Base-by-base conservation (phyloP, 2,888 invertebrate species). In the Orgyia antiqua region DNA sequence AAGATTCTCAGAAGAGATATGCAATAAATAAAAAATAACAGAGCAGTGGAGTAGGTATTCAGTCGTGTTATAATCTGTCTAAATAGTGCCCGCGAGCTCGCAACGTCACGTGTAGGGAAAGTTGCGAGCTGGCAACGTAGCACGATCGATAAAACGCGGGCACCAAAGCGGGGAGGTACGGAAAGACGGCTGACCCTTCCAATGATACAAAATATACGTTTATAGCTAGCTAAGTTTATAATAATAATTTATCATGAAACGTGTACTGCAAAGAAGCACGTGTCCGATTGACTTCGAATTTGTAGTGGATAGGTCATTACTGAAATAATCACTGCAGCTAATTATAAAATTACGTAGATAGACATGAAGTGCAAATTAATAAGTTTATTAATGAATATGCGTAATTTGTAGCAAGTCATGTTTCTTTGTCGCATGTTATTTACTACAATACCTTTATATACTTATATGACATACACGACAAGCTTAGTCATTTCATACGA, bases 21-120 rank as follows among this genome's bases (percentile, higher is more conserved):
- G 66, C 68, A 74, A 76, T 72, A 76, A 76, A 75, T 76, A 68
- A 63, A n/a, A 56, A 63, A 70, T 57, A 23, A 23, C 20, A 50
- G 30, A 48, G 39, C 39, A 51, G n/a, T n/a, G n/a, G n/a, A n/a
- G n/a, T n/a, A n/a, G n/a, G n/a, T n/a, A n/a, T 51, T 39, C 38
- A 28, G 37, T 47, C 42, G 47, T 45, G 55, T 45, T 51, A 58
- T 54, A 56, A 59, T 59, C 49, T 55, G 55, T 58, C 64, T 62
- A 66, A 69, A 70, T 69, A 70, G 64, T 52, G 51, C 48, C 34
- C 28, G 41, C 66, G 68, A 51, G 51, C 56, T 67, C 73, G 82
- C 83, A 84, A 82, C 82, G 61, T 29, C 24, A 17, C n/a, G 10
- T 60, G 70, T 69, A 61, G 64, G 47, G 73, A 72, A 72, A 76